Evolutionary conservation across 2,797 vertebrate genomes (phyloP).

Genomic region (Micrastur ruficollis): DNA sequence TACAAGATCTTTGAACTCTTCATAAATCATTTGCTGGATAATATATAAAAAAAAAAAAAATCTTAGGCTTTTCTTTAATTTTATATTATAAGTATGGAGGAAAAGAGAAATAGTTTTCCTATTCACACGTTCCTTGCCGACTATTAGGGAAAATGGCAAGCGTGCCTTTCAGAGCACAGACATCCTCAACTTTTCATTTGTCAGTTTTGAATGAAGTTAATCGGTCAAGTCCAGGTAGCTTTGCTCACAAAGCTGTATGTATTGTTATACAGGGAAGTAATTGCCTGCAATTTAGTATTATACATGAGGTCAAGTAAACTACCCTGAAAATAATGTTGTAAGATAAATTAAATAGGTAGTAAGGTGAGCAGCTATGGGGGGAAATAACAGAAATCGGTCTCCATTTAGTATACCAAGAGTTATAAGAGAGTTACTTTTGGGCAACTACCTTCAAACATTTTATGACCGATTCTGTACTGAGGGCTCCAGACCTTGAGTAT

Average conservation of each 20-base stretch:
- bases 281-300: background rate
- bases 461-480: background rate
- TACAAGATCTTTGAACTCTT: background rate
- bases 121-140: background rate
- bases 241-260: background rate
- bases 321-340: background rate
- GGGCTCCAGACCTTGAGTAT: background rate
- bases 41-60: background rate
- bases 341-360: background rate
- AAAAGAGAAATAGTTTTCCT: background rate
- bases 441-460: background rate
- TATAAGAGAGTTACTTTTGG: background rate
- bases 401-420: background rate
- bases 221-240: background rate
- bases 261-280: background rate
- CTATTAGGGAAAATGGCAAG: background rate
- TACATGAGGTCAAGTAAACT: background rate
- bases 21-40: background rate
- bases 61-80: background rate
- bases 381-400: background rate
- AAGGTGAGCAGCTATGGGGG: background rate
- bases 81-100: fast-evolving
- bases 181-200: background rate
- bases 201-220: background rate
- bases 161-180: background rate